Evolutionary conservation across 2,113 vertebrate genomes (phyloP), one percentile per base, ranked within the genome.

Genomic region (Catharus fuscescens): DNA sequence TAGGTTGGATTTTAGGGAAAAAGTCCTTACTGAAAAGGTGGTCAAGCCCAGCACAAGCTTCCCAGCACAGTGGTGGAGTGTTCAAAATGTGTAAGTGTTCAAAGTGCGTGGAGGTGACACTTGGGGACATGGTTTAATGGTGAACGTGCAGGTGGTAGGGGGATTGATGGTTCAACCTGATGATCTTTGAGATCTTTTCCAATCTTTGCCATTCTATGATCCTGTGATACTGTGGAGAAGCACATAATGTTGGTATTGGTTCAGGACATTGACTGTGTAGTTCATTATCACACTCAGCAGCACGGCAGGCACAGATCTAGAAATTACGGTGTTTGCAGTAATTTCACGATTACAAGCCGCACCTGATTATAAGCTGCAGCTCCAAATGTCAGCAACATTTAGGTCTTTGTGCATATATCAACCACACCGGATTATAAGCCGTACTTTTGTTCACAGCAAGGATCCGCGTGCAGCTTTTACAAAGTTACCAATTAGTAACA

Each of bases 191-290:
- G 24, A 13, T n/a, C 10, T 60, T 59, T 45, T 53, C n/a, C 69
- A 45, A 9, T 48, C 57, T 34, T n/a, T 40, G 53, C 9, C 28
- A 38, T 66, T 66, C 44, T 28, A 4, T 72, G 40, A 18, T 17
- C 15, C 57, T 80, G 25, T 72, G 32, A 25, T 74, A 38, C 23
- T 0, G 2, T 8, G 4, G 23, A 48, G 48, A 57, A 73, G 13
- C 31, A 48, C 21, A 15, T 4, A 3, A 6, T 0, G 0, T 15
- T 53, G 34, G 19, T 38, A 4, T 56, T 2, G 3, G 16, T 48
- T 57, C 70, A 18, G 32, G 28, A 64, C 53, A 3, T 17, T 34
- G 36, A 3, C 38, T 40, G 2, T 9, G 29, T 29, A 20, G n/a
- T 47, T 74, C 1, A 0, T 64, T 66, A 14, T 19, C 9, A 5